These are phyloP conservation scores for Amiota minor DNA, from an alignment of 2,888 invertebrate genomes.

Conservation along the genomic window DNA sequence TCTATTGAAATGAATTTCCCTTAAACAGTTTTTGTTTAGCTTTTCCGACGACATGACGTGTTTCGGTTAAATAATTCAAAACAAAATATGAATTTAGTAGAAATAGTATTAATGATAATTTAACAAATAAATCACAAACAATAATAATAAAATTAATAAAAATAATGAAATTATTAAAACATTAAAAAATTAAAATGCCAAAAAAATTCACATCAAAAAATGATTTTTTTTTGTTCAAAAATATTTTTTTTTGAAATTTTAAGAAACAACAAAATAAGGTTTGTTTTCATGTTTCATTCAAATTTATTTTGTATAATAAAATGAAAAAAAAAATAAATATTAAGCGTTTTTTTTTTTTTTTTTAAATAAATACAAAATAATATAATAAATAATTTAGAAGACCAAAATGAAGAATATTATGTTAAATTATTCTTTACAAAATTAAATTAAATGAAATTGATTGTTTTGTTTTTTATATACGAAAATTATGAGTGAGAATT, in stretches of 20 bases:
- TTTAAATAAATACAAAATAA: no score
- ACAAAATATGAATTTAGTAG: conserved; percentile 17
- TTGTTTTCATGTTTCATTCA: not conserved
- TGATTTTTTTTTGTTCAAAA: conserved; percentile 7
- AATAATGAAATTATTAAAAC: no score
- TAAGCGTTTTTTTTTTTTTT: no score
- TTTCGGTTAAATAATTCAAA: conserved; percentile 43
- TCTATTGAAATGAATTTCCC: conserved; percentile 50
- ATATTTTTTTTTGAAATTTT: not conserved
- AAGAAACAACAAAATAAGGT: not conserved
- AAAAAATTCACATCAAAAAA: not conserved
- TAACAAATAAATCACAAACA: no score
- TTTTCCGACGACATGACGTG: conserved; percentile 72
- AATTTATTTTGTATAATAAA: not conserved
- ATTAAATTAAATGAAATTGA: no score
- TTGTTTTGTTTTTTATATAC: no score
- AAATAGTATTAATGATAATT: no score
- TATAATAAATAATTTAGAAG: not conserved
- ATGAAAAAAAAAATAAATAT: not conserved
- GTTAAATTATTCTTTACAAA: no score
- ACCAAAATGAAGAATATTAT: not conserved
- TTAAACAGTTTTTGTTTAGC: conserved; percentile 71
- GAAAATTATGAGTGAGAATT: no score
- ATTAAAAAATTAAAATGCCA: no score
- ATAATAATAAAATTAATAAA: no score